Evolutionary conservation across 2,888 invertebrate genomes (phyloP).

Genomic region (Acanthococcus lagerstroemiae): DNA sequence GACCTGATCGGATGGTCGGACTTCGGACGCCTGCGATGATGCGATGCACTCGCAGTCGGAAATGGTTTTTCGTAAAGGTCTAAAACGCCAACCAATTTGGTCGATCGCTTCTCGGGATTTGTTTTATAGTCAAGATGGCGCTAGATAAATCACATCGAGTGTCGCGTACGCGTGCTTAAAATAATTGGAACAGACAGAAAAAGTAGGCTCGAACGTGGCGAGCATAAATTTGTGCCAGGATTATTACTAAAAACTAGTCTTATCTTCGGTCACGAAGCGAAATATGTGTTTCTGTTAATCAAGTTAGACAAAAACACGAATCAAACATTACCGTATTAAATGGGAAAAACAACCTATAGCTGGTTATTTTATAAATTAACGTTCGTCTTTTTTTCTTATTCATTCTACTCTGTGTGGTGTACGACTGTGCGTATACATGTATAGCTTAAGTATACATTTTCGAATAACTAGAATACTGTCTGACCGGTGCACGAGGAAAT

Average conservation of each 20-base stretch:
- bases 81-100: too few species aligned
- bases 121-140: slow-evolving; percentile 14
- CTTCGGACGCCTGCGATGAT: too few species aligned
- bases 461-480: neutral
- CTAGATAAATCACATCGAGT: slow-evolving; percentile 24
- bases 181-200: slow-evolving; percentile 22
- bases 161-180: slow-evolving; percentile 29
- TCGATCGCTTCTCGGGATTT: too few species aligned
- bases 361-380: slow-evolving; percentile 21
- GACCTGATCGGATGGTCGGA: too few species aligned
- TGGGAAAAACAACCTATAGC: slow-evolving; percentile 19
- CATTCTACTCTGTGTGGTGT: neutral
- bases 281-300: slow-evolving; percentile 29
- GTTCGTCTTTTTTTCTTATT: slow-evolving; percentile 1
- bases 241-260: slow-evolving; percentile 24
- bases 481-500: neutral
- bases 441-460: neutral
- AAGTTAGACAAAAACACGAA: slow-evolving; percentile 26
- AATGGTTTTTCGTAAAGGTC: too few species aligned
- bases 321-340: slow-evolving; percentile 27
- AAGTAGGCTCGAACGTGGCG: slow-evolving; percentile 14
- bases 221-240: slow-evolving; percentile 15
- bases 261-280: slow-evolving; percentile 28
- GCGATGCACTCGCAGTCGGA: too few species aligned
- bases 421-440: neutral